Evolutionary conservation across 2,113 vertebrate genomes (phyloP), one percentile per base, ranked within the genome.

Genomic region (Hiodon tergisus): DNA sequence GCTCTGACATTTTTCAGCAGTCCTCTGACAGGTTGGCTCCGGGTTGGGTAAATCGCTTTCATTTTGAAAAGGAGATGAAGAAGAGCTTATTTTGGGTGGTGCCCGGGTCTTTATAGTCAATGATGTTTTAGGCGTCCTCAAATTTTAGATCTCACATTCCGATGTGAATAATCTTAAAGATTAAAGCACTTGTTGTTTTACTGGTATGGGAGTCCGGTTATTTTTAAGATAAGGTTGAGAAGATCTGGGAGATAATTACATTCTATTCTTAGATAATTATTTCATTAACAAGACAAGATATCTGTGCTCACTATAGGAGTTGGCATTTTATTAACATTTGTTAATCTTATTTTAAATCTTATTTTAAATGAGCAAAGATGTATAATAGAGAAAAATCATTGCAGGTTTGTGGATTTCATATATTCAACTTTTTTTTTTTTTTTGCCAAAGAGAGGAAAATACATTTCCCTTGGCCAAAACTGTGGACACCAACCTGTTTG

Each of bases 21-120:
- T 62, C 72, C 67, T 74, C n/a, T 71, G 68, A 71, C 77, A 78
- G 72, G 46, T 73, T 59, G 60, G 68, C 52, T 78, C 70, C 70
- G 68, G 63, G 67, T 75, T 58, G 57, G 72, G 63, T 62, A 71
- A 78, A 74, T 48, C 47, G 8, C 72, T 72, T 67, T 69, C 74
- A 60, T 76, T 79, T 69, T 74, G 78, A 79, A 79, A 59, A 72
- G 60, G 59, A 73, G 69, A 68, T 73, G 69, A 74, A 69, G 55
- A 58, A 31, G 47, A 73, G 52, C 13, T 67, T 69, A 57, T 67
- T 67, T 63, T 75, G 13, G 65, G 52, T 8, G 50, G 53, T 17
- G 14, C 4, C 6, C 16, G 31, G 11, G 13, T 13, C 17, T 48
- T 65, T 57, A 47, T 47, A 74, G 10, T 17, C 61, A 16, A 74